These are phyloP conservation scores for Drymodes brunneopygia DNA, from an alignment of 2,113 vertebrate genomes.

Conservation along the genomic window DNA sequence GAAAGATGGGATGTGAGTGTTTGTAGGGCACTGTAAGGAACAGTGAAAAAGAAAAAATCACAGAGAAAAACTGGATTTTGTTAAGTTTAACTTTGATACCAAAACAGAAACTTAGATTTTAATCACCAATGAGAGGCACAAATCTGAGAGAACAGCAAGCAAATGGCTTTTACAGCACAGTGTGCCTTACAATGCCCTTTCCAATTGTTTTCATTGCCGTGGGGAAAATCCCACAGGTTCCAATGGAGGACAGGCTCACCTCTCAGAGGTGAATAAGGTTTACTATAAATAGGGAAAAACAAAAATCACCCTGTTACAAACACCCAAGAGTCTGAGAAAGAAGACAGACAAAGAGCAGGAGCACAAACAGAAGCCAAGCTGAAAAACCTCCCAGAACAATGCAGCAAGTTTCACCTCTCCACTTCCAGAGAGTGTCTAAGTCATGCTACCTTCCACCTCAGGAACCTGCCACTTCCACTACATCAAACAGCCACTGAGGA, in stretches of 20 bases:
- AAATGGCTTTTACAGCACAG: not conserved
- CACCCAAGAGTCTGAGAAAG: not conserved
- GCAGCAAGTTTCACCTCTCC: not conserved
- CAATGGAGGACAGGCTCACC: not conserved
- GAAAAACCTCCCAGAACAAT: not conserved
- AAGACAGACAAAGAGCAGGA: not conserved
- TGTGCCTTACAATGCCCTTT: not conserved
- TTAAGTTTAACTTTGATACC: not conserved
- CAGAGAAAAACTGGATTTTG: not conserved
- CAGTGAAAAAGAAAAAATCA: not conserved
- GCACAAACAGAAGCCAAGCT: not conserved
- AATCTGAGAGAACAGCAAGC: not conserved
- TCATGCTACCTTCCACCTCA: not conserved
- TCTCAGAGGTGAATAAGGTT: not conserved
- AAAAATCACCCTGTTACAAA: not conserved
- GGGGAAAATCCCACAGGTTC: not conserved
- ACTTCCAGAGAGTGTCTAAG: not conserved
- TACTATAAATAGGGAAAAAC: not conserved
- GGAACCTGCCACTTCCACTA: not conserved
- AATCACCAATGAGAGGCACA: not conserved
- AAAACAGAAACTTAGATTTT: not conserved
- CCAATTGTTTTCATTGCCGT: not conserved
- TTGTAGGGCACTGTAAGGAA: not conserved
- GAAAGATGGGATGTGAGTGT: not conserved
- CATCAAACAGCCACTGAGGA: not conserved